Percentiles rank a stretch among this genome's conserved stretches.
Conservation (phyloP, 2,113 vertebrate genomes). For the Boulengeromyrus knoepffleri region DNA sequence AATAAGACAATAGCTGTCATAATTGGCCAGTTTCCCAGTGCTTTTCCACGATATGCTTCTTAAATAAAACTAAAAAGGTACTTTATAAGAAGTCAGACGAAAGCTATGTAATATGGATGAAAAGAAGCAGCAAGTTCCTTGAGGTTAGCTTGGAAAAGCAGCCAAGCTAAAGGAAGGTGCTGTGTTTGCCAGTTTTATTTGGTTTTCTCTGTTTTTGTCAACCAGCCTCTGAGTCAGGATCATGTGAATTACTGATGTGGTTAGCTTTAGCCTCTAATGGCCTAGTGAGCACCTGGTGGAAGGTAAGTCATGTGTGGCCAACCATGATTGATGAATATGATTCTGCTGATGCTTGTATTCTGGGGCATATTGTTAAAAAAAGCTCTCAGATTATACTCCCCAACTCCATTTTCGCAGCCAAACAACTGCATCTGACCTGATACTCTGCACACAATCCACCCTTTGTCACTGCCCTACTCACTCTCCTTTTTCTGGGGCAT, state of each 20-base stretch:
- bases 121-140: not conserved
- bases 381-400: not conserved
- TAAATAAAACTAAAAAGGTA: not conserved
- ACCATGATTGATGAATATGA: not conserved
- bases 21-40: not conserved
- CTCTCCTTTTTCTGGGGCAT: not conserved
- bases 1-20: not conserved
- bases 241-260: not conserved
- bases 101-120: not conserved
- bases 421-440: not conserved
- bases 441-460: not conserved
- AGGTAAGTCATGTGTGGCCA: not conserved
- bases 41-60: not conserved
- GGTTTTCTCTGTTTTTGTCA: not conserved
- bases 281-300: not conserved
- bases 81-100: not conserved
- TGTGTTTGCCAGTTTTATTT: not conserved
- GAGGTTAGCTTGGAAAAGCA: not conserved
- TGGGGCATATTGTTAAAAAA: not conserved
- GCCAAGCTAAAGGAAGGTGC: not conserved
- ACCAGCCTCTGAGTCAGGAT: not conserved
- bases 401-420: not conserved
- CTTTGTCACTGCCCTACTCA: not conserved
- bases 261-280: not conserved
- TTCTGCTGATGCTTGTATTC: not conserved